These are phyloP conservation scores for Chymomyza costata DNA, from an alignment of 1,140 invertebrate genomes.

Conservation along the genomic window DNA sequence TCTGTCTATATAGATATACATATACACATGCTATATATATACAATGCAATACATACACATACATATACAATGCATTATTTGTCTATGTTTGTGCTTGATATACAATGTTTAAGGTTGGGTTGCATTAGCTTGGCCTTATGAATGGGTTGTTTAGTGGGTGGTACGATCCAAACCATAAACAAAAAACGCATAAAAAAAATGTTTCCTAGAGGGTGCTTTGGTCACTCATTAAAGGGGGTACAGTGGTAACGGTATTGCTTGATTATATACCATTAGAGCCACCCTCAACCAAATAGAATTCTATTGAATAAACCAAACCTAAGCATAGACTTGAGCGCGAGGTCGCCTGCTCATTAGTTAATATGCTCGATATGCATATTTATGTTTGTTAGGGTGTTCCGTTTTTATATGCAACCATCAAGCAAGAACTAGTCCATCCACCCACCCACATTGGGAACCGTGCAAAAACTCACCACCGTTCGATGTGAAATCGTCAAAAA, in stretches of 20 bases:
- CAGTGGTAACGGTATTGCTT: no score
- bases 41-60: constrained; percentile 6
- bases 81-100: not conserved
- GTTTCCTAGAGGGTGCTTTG: no score
- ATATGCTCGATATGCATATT: constrained; percentile 53
- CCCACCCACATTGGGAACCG: constrained; percentile 29
- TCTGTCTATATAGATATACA: no score
- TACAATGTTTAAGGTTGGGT: no score
- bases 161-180: no score
- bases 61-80: constrained; percentile 18
- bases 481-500: no score
- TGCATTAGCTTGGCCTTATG: not conserved
- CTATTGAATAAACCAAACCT: constrained; percentile 2
- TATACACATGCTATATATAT: constrained; percentile 2
- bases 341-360: constrained; percentile 62
- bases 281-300: constrained; percentile 14
- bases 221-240: no score
- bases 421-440: constrained; percentile 4
- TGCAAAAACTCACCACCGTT: constrained; percentile 30
- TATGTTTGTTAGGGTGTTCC: constrained; percentile 12
- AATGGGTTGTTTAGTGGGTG: constrained; percentile 5
- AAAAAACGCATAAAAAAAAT: no score
- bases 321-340: constrained; percentile 22
- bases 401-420: not conserved
- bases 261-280: constrained; percentile 1